Evolutionary conservation across 2,797 vertebrate species (phyloP), one percentile per base, ranked within the genome.

Genomic region (Danio kyathit): DNA sequence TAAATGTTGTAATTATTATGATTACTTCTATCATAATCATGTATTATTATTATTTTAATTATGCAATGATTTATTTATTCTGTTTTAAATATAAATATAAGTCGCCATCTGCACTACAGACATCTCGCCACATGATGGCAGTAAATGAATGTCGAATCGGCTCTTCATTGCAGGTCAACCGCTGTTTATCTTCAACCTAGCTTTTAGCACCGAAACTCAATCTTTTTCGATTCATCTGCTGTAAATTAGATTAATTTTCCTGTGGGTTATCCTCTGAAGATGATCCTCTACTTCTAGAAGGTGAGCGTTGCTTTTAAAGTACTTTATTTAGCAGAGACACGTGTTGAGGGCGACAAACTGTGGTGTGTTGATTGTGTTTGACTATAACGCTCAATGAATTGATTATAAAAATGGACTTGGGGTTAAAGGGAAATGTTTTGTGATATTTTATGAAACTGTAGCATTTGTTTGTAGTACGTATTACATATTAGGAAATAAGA

Each of bases 111-210:
- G 74, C 40, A 6, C 29, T n/a, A 56, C 61, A 66, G 0, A 52
- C n/a, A 1, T 12, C 38, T 38, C 49, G 13, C 95, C 97, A 96
- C 94, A 92, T 95, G 96, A 94, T 96, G 97, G 96, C 95, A 96
- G 90, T 95, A 95, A 88, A 85, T 91, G 84, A 89, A 90, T 54
- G 12, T 74, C 59, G 85, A 87, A 91, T 51, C 16, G 67, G 56
- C 48, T 78, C 16, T 29, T 29, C 88, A 91, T 41, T 56, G 5
- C 69, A 80, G 70, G 43, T 21, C 17, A 43, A 43, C 0, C 40
- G 9, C 67, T 49, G 16, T 63, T 85, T 19, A 6, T 44, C 40
- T 82, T 67, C 83, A 5, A 75, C 67, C 83, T 46, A 57, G 44
- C 1, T 4, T 9, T 76, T 61, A 61, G 21, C 63, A 52, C 21